Evolutionary conservation across 2,113 vertebrate species (phyloP), one percentile per base, ranked within the genome.

Genomic region (Notechis scutatus): DNA sequence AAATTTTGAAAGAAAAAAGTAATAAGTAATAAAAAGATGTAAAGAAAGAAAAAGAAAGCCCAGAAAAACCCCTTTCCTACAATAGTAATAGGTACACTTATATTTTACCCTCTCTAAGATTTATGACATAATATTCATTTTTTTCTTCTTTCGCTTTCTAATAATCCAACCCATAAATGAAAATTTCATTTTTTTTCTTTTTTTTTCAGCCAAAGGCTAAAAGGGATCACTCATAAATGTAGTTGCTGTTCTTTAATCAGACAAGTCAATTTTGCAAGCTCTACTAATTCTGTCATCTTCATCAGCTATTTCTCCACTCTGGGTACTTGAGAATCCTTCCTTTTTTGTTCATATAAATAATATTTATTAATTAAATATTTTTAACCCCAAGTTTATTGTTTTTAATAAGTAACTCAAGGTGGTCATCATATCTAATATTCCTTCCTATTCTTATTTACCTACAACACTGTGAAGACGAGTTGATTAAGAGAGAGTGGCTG

Each of bases 181-280:
- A 64, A n/a, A n/a, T 0, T 14, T 64, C 1, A 0, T 64, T 12
- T n/a, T 12, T 29, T 29, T 11, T 3, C 4, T 1, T 18, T 21
- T 50, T 56, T 64, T 64, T 64, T 64, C 29, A 64, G 29, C 61
- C 26, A 64, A 64, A 29, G 11, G 29, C 4, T 5, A 34, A 34
- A 74, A 34, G 64, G n/a, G 29, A 29, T 74, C 64, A 34, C n/a
- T 34, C 4, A 74, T 34, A 74, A 5, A 69, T 69, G 61, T 69
- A n/a, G 10, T 61, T 61, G 59, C 11, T 64, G 61, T 29, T n/a
- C 61, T 64, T 64, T 64, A 64, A 64, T 64, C 61, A 64, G 11
- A 64, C 26, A n/a, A 64, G 11, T 64, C 61, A 12, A n/a, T 64
- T 64, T 64, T 64, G 10, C 26, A 64, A 64, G 29, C 26, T 64